Base-by-base conservation (phyloP, 2,888 invertebrate genomes). In the Chaitophorus viminalis region DNA sequence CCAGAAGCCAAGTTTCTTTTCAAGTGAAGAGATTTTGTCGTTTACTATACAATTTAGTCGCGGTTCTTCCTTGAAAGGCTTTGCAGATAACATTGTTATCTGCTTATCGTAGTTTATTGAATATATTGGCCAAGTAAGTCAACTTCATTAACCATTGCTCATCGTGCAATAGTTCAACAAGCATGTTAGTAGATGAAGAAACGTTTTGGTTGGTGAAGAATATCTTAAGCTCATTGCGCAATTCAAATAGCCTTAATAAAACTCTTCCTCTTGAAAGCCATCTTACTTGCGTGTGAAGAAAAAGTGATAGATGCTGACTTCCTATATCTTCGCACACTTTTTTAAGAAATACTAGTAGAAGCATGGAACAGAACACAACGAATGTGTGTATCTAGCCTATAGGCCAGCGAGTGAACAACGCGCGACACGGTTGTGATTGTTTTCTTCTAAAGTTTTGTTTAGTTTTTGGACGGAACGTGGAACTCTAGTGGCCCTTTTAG, bases 281-380 rank as follows among this genome's bases (percentile, higher is more conserved):
- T 75, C 89, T 74, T 25, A 89, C 89, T 86, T 89, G 84, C 11
- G 89, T 89, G 83, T 89, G 89, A 33, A 89, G 82, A 89, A 85
- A 21, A 89, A 77, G 70, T 82, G 60, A 60, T 77, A 76, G 29
- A 79, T 46, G 46, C 46, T 46, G 5, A 88, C 88, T 88, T 70
- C 87, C 86, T 74, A 90, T 89, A 65, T 90, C 85, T 72, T 90
- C 89, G 68, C 90, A 90, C 29, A 90, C 25, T 29, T 75, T 83
- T 89, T 70, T 31, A 46, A 70, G 68, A 70, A 70, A 70, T 70
- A 70, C 68, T 70, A 70, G 68, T 31, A 70, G 29, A 70, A 70
- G 31, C 68, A 31, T 70, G 68, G 11, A 70, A 70, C 11, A 9
- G 11, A 29, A 70, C 68, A 70, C 68, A 70, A 70, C 68, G 68